These are phyloP conservation scores for Noctua pronuba DNA, from an alignment of 2,888 invertebrate species.

Conservation along the genomic window DNA sequence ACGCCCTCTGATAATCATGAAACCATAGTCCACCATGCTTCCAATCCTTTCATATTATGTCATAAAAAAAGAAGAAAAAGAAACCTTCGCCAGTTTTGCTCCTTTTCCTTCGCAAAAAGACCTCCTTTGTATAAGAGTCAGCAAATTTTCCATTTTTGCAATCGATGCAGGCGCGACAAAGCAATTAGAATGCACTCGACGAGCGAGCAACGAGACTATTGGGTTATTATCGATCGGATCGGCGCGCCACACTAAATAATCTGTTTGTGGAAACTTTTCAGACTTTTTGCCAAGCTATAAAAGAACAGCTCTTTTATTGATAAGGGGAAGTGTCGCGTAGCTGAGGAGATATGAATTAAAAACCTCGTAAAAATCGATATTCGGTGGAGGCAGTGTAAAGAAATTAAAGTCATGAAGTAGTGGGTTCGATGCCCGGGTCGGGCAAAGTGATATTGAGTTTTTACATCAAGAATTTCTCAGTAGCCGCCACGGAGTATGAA, in stretches of 20 bases:
- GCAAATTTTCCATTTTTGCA: constrained; percentile 28
- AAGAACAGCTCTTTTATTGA: constrained; percentile 19
- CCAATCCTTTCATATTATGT: background rate
- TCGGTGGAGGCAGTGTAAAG: background rate
- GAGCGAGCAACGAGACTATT: constrained; percentile 56
- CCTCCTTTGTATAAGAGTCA: background rate
- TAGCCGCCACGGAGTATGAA: no score
- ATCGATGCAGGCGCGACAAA: constrained; percentile 37
- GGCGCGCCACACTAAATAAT: constrained; percentile 46
- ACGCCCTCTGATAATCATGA: background rate
- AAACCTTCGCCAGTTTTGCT: background rate
- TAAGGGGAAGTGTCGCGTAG: constrained; percentile 3
- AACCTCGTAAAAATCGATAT: background rate
- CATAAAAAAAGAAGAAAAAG: background rate
- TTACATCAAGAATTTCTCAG: background rate
- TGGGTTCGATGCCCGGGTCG: no score
- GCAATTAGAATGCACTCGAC: constrained; percentile 55
- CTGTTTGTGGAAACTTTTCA: constrained; percentile 44
- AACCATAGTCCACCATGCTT: background rate
- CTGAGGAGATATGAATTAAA: background rate
- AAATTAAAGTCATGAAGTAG: background rate
- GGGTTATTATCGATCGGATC: constrained; percentile 48
- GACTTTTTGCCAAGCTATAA: constrained; percentile 27
- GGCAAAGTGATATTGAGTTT: no score
- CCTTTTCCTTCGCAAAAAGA: background rate